A percentile compares a stretch with the other conserved stretches of the same genome.
phyloP scores from a whole-genome alignment of 2,113 vertebrate species.

The Tricholaema leucomelas region DNA sequence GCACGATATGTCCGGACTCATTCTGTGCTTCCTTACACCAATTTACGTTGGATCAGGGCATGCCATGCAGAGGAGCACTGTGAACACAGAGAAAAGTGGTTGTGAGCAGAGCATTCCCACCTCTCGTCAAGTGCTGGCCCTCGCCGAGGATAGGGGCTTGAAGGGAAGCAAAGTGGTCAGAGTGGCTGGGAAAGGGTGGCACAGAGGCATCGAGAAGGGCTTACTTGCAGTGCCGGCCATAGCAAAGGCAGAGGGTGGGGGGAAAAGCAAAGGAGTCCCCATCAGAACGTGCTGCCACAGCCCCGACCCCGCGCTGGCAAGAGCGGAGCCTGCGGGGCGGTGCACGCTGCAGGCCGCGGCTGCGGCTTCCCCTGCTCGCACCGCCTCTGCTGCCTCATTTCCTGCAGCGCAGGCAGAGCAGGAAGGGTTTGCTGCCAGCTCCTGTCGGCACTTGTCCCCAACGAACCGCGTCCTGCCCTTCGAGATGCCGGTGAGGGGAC shows the following conservation, averaged over 20 bases:
- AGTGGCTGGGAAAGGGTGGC: background rate
- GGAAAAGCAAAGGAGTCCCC: background rate
- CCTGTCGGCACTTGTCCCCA: background rate
- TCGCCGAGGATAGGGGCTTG: no score
- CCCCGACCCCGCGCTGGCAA: background rate
- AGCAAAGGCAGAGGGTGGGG: no score
- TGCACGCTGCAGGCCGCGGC: background rate
- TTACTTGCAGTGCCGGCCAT: background rate
- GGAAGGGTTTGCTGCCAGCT: background rate
- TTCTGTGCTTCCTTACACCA: background rate
- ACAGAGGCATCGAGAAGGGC: background rate
- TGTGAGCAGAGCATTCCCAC: background rate
- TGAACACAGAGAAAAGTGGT: background rate
- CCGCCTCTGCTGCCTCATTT: conserved; percentile 61
- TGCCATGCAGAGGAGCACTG: background rate
- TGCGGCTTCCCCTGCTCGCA: background rate
- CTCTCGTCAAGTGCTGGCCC: background rate
- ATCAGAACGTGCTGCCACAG: accelerated
- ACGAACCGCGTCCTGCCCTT: background rate
- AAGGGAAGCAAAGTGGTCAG: background rate
- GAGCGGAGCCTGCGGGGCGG: background rate
- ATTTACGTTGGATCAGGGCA: no score
- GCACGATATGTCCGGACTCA: accelerated
- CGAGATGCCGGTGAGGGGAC: conserved; percentile 84
- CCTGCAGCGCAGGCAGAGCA: conserved; percentile 4